Conservation (phyloP, 2,113 vertebrate species). For the Bufo bufo region DNA sequence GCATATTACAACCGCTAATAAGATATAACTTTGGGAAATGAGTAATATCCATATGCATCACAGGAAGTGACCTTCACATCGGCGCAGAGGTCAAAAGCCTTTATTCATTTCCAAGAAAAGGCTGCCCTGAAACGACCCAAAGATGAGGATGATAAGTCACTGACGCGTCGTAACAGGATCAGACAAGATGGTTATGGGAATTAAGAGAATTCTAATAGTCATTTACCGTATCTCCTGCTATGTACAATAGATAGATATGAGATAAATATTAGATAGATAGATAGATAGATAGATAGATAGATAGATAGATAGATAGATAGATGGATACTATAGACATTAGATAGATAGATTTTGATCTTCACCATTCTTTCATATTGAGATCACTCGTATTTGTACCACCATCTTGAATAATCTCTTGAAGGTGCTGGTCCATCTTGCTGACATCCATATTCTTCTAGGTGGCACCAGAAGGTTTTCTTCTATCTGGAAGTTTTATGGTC, state of each 20-base stretch:
- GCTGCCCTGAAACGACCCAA: no score
- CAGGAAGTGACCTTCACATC: conserved; percentile 36
- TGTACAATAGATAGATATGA: neutral
- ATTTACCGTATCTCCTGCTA: no score
- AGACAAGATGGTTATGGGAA: neutral
- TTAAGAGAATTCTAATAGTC: no score
- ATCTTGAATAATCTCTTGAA: neutral
- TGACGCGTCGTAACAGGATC: no score
- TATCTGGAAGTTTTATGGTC: neutral
- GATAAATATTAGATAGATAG: neutral
- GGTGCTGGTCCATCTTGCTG: neutral
- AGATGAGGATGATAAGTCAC: no score
- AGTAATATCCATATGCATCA: neutral
- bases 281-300: conserved; percentile 5
- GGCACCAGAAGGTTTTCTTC: neutral
- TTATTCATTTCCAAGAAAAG: neutral
- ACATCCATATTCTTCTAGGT: neutral
- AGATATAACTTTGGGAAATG: conserved; percentile 19
- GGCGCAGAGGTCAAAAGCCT: neutral
- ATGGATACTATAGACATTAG: neutral
- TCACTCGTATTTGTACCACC: no score
- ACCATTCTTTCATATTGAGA: neutral
- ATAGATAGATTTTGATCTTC: neutral
- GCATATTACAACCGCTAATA: neutral
- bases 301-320: neutral